phyloP scores from a whole-genome alignment of 2,113 vertebrate species.

The Myotis davidii region DNA sequence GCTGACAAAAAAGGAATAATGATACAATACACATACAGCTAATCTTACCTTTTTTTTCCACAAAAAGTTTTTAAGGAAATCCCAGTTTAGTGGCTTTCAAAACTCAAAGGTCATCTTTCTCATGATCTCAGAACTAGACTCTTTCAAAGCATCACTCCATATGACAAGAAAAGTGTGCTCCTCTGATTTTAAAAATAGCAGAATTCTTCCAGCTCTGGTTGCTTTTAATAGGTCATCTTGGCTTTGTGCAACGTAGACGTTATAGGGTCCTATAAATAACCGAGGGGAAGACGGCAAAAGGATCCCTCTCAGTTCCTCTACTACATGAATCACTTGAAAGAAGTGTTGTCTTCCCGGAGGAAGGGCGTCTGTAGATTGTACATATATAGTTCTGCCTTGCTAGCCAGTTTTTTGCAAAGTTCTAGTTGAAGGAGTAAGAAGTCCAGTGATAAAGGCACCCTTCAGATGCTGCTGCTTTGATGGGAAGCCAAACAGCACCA shows the following conservation, averaged over 20 bases:
- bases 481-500: not conserved
- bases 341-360: slow-evolving; percentile 24
- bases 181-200: slow-evolving; percentile 5
- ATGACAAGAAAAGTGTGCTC: slow-evolving; percentile 21
- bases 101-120: slow-evolving; percentile 48
- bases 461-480: not conserved
- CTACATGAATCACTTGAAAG: slow-evolving; percentile 5
- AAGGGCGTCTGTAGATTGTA: not conserved
- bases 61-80: slow-evolving; percentile 46
- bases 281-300: not conserved
- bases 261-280: slow-evolving; percentile 49
- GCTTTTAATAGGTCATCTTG: slow-evolving; percentile 18
- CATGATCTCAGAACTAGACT: slow-evolving; percentile 31
- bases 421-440: slow-evolving; percentile 3
- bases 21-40: not conserved
- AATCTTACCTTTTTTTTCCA: not conserved
- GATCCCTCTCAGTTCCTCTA: slow-evolving; percentile 3
- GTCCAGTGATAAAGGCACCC: not conserved
- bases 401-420: slow-evolving; percentile 18
- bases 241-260: not conserved
- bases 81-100: slow-evolving; percentile 12
- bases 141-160: not conserved
- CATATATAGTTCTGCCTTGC: not conserved
- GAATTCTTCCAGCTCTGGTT: not conserved
- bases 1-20: not conserved